Evolutionary conservation across 2,113 vertebrate genomes (phyloP), one percentile per base, ranked within the genome.

Genomic region (Butorides virescens): DNA sequence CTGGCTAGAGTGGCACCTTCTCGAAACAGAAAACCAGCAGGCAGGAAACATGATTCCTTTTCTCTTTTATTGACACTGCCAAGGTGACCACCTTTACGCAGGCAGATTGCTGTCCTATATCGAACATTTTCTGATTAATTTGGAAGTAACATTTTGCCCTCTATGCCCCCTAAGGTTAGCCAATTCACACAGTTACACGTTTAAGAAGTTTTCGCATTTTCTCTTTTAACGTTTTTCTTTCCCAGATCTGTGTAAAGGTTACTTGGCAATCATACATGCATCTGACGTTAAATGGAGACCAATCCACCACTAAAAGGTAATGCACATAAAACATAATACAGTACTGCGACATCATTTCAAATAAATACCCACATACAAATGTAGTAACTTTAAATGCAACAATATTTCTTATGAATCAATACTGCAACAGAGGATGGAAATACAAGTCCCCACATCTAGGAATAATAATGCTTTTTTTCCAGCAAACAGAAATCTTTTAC

Each of bases 301-400:
- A 98, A 99, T 98, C 98, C 98, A 98, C 98, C 98, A 98, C 99
- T 99, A 99, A 98, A 97, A 98, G 98, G 97, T 98, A 99, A 99
- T 99, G 99, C 99, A 99, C 99, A 99, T 99, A 98, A 98, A 98
- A 98, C 95, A 98, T 98, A 99, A 98, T 99, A 99, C 99, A 99
- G 99, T 99, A 99, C 99, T 98, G 98, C 90, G 98, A 99, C 98
- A 98, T 97, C 27, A 97, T 98, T 98, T 99, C 98, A 99, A 99
- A 99, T 99, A 99, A 99, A 99, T 99, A 99, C 98, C 98, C 99
- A 99, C 98, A 97, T 98, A 99, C 98, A 98, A 98, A 98, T 99
- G 98, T 98, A 98, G 98, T 98, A 84, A 97, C 98, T 98, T 98
- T 98, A 99, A 99, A 99, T 98, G 99, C 98, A 99, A 99, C 98